phyloP scores from a whole-genome alignment of 2,888 invertebrate genomes.

The Mimachlamys varia region DNA sequence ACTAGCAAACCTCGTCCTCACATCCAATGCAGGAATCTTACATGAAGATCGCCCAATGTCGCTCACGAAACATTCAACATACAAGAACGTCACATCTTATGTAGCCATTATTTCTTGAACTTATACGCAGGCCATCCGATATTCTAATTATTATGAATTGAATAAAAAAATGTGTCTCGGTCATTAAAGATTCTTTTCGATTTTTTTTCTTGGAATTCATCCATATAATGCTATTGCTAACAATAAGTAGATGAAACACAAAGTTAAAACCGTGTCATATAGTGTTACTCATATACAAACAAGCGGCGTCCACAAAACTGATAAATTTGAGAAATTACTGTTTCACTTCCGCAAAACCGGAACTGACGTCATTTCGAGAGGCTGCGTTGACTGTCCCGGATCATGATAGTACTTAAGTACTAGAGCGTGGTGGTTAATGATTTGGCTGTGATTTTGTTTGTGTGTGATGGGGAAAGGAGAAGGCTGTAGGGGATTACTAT shows the following conservation, averaged over 20 bases:
- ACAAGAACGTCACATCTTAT: not conserved
- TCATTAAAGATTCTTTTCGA: not conserved
- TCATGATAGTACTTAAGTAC: not conserved
- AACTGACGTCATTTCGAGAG: constrained; percentile 21
- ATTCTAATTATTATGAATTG: not conserved
- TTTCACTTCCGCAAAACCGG: not conserved
- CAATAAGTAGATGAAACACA: not conserved
- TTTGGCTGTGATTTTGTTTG: not conserved
- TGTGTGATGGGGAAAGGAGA: not conserved
- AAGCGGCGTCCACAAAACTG: not conserved
- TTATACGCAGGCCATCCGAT: not conserved
- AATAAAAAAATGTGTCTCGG: not conserved
- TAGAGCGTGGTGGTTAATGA: not conserved
- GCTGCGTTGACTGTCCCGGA: not conserved
- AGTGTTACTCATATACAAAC: not conserved
- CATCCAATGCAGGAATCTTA: not conserved
- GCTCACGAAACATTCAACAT: not conserved
- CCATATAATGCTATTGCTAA: not conserved
- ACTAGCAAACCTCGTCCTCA: not conserved
- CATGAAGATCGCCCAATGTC: not conserved
- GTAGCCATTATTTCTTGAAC: not conserved
- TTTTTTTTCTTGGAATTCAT: not conserved
- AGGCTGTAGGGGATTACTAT: too few relatives aligned
- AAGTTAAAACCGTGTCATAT: not conserved
- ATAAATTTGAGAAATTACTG: not conserved